Base-by-base conservation (phyloP, 2,113 vertebrate species). In the Daphoenositta chrysoptera region DNA sequence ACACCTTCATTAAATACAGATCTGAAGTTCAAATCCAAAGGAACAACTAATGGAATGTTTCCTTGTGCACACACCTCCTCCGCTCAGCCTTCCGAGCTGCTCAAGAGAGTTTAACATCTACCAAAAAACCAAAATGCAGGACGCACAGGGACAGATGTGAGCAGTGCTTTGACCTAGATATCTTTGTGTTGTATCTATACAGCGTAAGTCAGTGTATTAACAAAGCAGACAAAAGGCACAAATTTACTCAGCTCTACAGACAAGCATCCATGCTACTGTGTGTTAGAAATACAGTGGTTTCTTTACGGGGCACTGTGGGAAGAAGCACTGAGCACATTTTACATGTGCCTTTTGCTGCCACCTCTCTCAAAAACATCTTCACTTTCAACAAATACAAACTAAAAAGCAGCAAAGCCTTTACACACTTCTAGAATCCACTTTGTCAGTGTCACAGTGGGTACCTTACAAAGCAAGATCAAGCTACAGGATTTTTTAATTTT, bases 141-240 rank as follows among this genome's bases (percentile, higher is more conserved):
- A 85, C 0, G 0, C 54, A 79, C 30, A 58, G n/a, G 82, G 77
- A 93, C 70, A 66, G 76, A 53, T 10, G 45, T 2, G 78, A 75
- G 88, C 73, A 64, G 84, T 20, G 69, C 81, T 96, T 84, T 75
- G 89, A 94, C 95, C 60, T 94, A 91, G 88, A 79, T 81, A 69
- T 91, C 85, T 86, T 56, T 80, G 66, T 94, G 94, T 89, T 80
- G 33, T 75, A 83, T 23, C 94, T 96, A 94, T 64, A 96, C 96
- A 97, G 89, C 94, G 1, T 64, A 88, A 96, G 78, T 87, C 83
- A 19, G 4, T 79, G 78, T 87, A 75, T 95, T 85, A 94, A 96
- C 94, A 94, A 94, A 97, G 96, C 96, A 93, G 96, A 94, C 92
- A 70, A 97, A 98, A 98, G 98, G 97, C 97, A 97, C 97, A 76